Base-by-base conservation (phyloP, 2,888 invertebrate species). In the Aromia moschata region DNA sequence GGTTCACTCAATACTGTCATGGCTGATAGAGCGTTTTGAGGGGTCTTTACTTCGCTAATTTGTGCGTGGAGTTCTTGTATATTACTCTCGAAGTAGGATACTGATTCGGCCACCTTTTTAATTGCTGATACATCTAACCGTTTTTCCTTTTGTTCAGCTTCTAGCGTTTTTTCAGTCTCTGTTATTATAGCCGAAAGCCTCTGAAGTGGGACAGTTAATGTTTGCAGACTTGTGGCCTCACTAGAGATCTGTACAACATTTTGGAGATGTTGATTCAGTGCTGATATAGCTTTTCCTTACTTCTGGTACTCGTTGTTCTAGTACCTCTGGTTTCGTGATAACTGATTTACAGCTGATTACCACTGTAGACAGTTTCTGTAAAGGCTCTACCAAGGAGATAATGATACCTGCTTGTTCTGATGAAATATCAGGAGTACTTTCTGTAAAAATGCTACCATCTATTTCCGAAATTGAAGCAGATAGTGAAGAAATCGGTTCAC, bases 231-330 rank as follows among this genome's bases (percentile, higher is more conserved):
- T 55, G 60, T 54, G 12, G 56, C 31, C 46, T 58, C 47, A 5
- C 56, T 30, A 18, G 53, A 44, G 7, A 37, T 30, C 31, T 58
- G 55, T 20, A 47, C 31, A 38, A 70, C 46, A 4, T 49, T 44
- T 20, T 60, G 43, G 20, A 69, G 40, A 31, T 55, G 41, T 36
- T 51, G 41, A 45, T 64, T 63, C 10, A 71, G 15, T 11, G 36
- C 41, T 12, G 25, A 15, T 12, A 69, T 11, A 1, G 64, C 64
- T 38, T 63, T 56, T 25, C n/a, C 58, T 58, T 12, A 68, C 12
- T 56, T 68, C 59, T 2, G 65, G 44, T 54, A 62, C 64, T 58
- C 63, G 57, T 31, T 56, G 37, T 20, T 66, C 59, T 7, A 54
- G 10, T 16, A 62, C 31, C 49, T 69, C 52, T 17, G 65, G 57